Conservation (phyloP, 2,888 invertebrate genomes). For the Ophioninae sp. region DNA sequence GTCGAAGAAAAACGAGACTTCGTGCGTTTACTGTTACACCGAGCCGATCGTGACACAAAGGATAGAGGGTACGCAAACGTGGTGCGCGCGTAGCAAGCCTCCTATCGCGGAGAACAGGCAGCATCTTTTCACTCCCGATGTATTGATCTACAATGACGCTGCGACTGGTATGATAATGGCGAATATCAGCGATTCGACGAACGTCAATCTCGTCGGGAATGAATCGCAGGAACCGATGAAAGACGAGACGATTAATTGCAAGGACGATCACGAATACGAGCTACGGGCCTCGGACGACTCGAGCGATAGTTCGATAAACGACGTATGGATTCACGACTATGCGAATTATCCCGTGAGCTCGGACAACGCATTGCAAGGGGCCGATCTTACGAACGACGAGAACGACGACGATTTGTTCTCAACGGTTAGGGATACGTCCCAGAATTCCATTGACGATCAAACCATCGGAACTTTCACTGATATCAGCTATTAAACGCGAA, state of each 20-base stretch:
- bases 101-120: conserved; percentile 70
- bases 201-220: conserved; percentile 20
- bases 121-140: conserved; percentile 72
- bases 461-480: conserved; percentile 46
- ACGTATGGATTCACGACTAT: conserved; percentile 70
- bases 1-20: conserved; percentile 74
- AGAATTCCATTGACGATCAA: conserved; percentile 40
- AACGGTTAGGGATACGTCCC: conserved; percentile 24
- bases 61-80: conserved; percentile 53
- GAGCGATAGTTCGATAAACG: conserved; percentile 66
- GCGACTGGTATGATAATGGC: conserved; percentile 70
- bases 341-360: conserved; percentile 49
- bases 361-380: conserved; percentile 49
- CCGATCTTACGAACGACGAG: conserved; percentile 46
- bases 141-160: conserved; percentile 72
- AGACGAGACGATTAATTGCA: conserved; percentile 18
- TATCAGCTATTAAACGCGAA: conserved; percentile 18
- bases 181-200: conserved; percentile 50
- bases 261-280: conserved; percentile 57
- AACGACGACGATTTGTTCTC: conserved; percentile 53
- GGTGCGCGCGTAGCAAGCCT: conserved; percentile 67
- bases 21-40: conserved; percentile 76
- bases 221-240: conserved; percentile 29
- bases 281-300: conserved; percentile 56
- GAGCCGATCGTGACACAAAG: conserved; percentile 72